Conservation (phyloP, 1,140 invertebrate genomes). For the Drosophila takahashii region DNA sequence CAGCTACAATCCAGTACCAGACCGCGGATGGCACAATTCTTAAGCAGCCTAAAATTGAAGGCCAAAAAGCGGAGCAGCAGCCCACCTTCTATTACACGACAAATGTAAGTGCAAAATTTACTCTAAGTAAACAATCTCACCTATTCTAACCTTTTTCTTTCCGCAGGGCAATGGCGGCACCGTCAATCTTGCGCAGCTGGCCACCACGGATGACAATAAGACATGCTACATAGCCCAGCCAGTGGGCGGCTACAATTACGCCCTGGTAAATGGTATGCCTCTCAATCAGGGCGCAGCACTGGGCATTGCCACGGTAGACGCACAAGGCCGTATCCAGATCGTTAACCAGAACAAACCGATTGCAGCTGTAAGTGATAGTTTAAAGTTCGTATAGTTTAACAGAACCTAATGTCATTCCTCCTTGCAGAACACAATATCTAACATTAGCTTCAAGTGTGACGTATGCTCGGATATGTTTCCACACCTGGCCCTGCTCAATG, state of each 20-base stretch:
- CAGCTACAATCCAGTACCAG: conserved; percentile 83
- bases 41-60: conserved; percentile 84
- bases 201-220: conserved; percentile 87
- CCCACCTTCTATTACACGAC: conserved; percentile 89
- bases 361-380: conserved; percentile 65
- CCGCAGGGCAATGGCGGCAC: conserved; percentile 85
- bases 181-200: conserved; percentile 88
- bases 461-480: conserved; percentile 93
- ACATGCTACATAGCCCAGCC: conserved; percentile 90
- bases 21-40: conserved; percentile 83
- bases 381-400: neutral
- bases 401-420: conserved; percentile 6
- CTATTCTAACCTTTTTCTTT: neutral
- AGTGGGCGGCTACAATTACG: conserved; percentile 89
- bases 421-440: conserved; percentile 88
- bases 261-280: conserved; percentile 88
- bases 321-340: conserved; percentile 82
- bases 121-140: neutral
- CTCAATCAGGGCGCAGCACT: conserved; percentile 77
- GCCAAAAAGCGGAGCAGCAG: conserved; percentile 85
- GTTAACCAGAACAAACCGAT: conserved; percentile 84
- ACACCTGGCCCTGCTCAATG: conserved; percentile 91
- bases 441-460: conserved; percentile 94
- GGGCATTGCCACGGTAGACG: conserved; percentile 82
- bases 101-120: conserved; percentile 86